Evolutionary conservation across 1,140 invertebrate genomes (phyloP), one percentile per base, ranked within the genome.

Genomic region (Drosophila teissieri): DNA sequence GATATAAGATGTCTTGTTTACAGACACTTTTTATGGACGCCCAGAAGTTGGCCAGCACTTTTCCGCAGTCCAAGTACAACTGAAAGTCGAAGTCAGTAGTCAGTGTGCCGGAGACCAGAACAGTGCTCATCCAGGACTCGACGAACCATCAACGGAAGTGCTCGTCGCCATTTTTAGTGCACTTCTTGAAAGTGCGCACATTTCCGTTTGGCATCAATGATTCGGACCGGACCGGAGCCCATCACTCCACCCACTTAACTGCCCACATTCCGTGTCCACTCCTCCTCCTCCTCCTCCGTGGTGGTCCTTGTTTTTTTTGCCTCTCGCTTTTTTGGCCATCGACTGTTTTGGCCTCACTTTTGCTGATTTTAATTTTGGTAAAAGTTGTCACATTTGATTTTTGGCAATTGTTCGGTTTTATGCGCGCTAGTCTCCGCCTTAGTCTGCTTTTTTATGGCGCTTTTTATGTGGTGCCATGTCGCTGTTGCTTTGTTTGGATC

Each of bases 371-470:
- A 88, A 88, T 88, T 88, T 88, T 83, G 80, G 83, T 89, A 89
- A 88, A 88, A 88, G 83, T 89, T 88, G 83, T 88, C 84, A 88
- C 83, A 89, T 88, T 88, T 88, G 83, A 88, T 88, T 88, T 88
- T 76, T 63, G 86, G 84, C 84, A 89, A 89, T 88, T 88, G 83
- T 88, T 88, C 78, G 84, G 72, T 83, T 88, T 88, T 89, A 89
- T 89, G 76, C 76, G 48, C 65, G 31, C 70, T 60, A 53, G 82
- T 79, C 82, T 58, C 37, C 45, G 79, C 65, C 65, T 53, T 57
- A 57, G 49, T 51, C 42, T 12, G 67, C 11, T 37, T 61, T 51
- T 83, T 83, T 84, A 84, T 83, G 73, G 80, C 53, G 34, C 75
- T 53, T 78, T 86, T 85, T 85, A 81, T 85, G 78, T 78, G 74